Percentiles rank a stretch among this genome's conserved stretches.
phyloP scores from a whole-genome alignment of 2,113 vertebrate genomes.

The Peromyscus californicus region DNA sequence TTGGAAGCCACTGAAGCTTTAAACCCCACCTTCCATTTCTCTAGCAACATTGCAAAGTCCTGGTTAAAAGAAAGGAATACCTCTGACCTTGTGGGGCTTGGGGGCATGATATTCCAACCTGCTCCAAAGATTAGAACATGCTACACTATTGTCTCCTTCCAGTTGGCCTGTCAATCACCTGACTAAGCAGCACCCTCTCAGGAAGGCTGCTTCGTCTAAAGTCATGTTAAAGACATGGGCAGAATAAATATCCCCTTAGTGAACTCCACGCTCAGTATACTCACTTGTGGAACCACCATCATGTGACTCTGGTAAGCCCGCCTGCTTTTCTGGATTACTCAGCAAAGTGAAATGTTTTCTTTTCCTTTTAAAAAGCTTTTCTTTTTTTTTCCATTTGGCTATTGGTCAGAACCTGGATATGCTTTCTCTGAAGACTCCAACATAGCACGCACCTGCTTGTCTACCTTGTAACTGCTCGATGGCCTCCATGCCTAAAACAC shows the following conservation, averaged over 20 bases:
- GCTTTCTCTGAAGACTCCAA: not conserved
- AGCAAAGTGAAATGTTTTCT: not conserved
- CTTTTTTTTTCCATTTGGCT: not conserved
- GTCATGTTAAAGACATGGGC: not conserved
- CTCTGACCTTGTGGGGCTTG: too few relatives aligned
- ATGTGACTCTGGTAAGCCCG: not conserved
- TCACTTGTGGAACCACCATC: too few relatives aligned
- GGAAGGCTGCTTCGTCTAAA: not conserved
- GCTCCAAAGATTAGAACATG: not conserved
- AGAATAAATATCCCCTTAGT: not conserved
- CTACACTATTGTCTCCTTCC: not conserved
- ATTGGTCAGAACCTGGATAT: too few relatives aligned
- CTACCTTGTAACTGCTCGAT: not conserved
- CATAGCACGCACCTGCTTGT: too few relatives aligned
- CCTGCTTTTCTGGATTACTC: not conserved
- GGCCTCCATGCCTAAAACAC: too few relatives aligned
- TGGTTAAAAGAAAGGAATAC: not conserved
- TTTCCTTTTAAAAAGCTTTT: not conserved
- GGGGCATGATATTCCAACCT: not conserved
- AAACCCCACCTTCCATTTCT: not conserved
- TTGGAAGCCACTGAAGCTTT: not conserved
- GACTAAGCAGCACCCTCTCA: not conserved
- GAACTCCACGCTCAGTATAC: not conserved
- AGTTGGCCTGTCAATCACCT: not conserved
- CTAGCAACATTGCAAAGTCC: not conserved